A percentile compares a stretch with the other conserved stretches of the same genome.
Conservation (phyloP, 2,113 vertebrate species). For the Sisor rabdophorus region DNA sequence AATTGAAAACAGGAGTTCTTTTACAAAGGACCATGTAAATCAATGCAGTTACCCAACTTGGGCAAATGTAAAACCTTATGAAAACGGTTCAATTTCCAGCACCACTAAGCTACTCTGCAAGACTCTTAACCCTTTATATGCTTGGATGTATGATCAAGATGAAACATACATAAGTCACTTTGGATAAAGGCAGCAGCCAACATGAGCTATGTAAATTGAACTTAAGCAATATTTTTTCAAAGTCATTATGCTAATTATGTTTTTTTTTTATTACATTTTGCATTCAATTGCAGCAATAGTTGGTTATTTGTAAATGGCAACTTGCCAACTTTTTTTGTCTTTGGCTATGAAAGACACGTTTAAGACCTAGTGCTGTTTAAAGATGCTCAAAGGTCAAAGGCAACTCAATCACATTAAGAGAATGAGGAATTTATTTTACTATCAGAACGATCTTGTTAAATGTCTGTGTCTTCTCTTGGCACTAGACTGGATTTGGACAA, state of each 20-base stretch:
- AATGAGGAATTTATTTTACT: slow-evolving; percentile 33
- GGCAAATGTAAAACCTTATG: not conserved
- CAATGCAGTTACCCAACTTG: not conserved
- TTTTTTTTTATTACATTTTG: not conserved
- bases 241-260: not conserved
- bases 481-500: not conserved
- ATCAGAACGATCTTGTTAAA: slow-evolving; percentile 25
- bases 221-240: too few species aligned
- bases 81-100: not conserved
- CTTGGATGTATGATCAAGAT: too few species aligned
- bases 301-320: not conserved
- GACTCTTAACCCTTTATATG: too few species aligned
- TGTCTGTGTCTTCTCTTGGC: slow-evolving; percentile 3
- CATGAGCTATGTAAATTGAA: too few species aligned
- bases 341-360: slow-evolving; percentile 29
- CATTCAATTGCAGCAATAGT: not conserved
- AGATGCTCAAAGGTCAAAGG: slow-evolving; percentile 13
- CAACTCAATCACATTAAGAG: slow-evolving; percentile 42
- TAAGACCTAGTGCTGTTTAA: slow-evolving; percentile 30
- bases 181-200: too few species aligned
- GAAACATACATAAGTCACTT: too few species aligned
- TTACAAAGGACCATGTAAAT: slow-evolving; percentile 2
- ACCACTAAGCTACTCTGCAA: too few species aligned
- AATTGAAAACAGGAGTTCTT: not conserved
- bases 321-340: not conserved